Evolutionary conservation across 2,888 invertebrate genomes (phyloP).

Genomic region (Cephus pulcher): DNA sequence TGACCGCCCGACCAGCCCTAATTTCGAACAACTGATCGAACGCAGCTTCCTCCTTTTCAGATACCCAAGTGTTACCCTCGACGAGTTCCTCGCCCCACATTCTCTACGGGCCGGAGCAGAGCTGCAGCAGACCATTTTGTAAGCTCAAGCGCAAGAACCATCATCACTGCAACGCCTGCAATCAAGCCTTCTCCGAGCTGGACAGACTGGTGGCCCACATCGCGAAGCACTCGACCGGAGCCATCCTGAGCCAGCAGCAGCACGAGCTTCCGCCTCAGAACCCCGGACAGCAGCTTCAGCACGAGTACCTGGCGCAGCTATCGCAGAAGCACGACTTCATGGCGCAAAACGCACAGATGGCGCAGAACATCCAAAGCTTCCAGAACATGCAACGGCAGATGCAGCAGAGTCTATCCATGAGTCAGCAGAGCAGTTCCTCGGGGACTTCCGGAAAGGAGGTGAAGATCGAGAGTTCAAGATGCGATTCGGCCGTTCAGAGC

Average conservation of each 20-base stretch:
- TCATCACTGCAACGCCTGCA: slow-evolving; percentile 84
- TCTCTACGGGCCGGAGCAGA: slow-evolving; percentile 74
- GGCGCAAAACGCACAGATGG: slow-evolving; percentile 59
- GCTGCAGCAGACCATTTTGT: slow-evolving; percentile 83
- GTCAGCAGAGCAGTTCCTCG: slow-evolving; percentile 34
- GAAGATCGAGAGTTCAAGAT: slow-evolving; percentile 50
- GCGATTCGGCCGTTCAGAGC: slow-evolving; percentile 32
- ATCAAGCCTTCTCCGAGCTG: slow-evolving; percentile 82
- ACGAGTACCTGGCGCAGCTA: slow-evolving; percentile 53
- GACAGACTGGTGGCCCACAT: slow-evolving; percentile 78
- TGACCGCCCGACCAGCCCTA: slow-evolving; percentile 4
- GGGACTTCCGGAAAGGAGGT: slow-evolving; percentile 43
- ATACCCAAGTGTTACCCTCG: slow-evolving; percentile 42
- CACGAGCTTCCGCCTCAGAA: slow-evolving; percentile 56
- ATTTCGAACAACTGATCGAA: background rate
- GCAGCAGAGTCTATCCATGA: slow-evolving; percentile 55
- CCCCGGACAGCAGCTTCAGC: slow-evolving; percentile 47
- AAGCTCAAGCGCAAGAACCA: slow-evolving; percentile 83
- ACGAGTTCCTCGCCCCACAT: slow-evolving; percentile 64
- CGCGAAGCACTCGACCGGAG: slow-evolving; percentile 76
- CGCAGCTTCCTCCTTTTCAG: slow-evolving; percentile 34
- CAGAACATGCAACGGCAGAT: slow-evolving; percentile 61
- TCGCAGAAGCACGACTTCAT: slow-evolving; percentile 62
- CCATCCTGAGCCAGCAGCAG: slow-evolving; percentile 68
- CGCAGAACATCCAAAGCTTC: slow-evolving; percentile 57